Evolutionary conservation across 2,113 vertebrate species (phyloP).

Genomic region (Equus quagga): DNA sequence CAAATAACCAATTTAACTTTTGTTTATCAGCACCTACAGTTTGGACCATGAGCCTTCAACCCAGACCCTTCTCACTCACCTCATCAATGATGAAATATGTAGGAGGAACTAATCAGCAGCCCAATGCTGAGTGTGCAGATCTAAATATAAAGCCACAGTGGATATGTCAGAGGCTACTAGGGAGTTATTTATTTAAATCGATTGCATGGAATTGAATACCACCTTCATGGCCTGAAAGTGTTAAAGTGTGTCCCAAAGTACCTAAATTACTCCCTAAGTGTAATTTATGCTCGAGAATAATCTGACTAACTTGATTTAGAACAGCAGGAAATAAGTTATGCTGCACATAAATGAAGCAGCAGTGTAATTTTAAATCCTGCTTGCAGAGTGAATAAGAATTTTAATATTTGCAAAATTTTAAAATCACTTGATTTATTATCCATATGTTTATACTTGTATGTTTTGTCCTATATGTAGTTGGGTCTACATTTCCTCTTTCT

Average conservation of each 20-base stretch:
- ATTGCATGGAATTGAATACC: constrained; percentile 70
- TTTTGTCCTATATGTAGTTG: constrained; percentile 57
- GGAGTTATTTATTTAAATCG: constrained; percentile 80
- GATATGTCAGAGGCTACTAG: constrained; percentile 58
- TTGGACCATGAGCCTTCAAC: not conserved
- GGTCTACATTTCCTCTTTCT: constrained; percentile 5
- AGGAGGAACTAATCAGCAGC: constrained; percentile 50
- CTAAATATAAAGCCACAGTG: constrained; percentile 64
- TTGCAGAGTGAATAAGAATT: constrained; percentile 74
- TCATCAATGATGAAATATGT: constrained; percentile 42
- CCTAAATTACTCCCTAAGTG: constrained; percentile 78
- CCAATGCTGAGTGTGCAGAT: constrained; percentile 57
- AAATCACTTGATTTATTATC: constrained; percentile 68
- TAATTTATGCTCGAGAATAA: constrained; percentile 80
- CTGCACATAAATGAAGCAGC: constrained; percentile 71
- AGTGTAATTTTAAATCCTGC: constrained; percentile 69
- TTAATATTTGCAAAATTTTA: constrained; percentile 70
- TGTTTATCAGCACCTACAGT: not conserved
- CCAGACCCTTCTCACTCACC: not conserved
- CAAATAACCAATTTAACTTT: constrained; percentile 16
- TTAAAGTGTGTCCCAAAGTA: constrained; percentile 76
- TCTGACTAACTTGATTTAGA: constrained; percentile 83
- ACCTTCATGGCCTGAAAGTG: constrained; percentile 75
- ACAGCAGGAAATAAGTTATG: constrained; percentile 78
- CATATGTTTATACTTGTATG: constrained; percentile 46